These are phyloP conservation scores for Drosophila pectinifera DNA, from an alignment of 1,140 invertebrate genomes.

Conservation along the genomic window DNA sequence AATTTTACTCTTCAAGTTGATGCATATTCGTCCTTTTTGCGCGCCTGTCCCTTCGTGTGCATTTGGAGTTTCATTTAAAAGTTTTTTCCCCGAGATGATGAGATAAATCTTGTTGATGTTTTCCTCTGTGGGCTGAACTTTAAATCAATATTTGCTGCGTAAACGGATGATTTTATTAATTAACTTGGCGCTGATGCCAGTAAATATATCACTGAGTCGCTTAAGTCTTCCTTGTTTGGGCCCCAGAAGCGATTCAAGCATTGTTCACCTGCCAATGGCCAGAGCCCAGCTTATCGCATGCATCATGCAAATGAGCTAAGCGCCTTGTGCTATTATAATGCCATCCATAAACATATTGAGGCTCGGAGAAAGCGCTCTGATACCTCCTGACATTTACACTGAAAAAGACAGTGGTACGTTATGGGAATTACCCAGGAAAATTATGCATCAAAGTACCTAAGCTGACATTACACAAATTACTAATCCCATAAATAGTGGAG, in stretches of 20 bases:
- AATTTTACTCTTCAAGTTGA: conserved; percentile 34
- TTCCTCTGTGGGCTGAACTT: conserved; percentile 13
- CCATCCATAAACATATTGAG: conserved; percentile 10
- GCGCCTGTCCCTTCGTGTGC: conserved; percentile 1
- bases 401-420: background rate
- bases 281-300: conserved; percentile 6
- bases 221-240: conserved; percentile 9
- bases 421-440: background rate
- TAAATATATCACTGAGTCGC: conserved; percentile 21
- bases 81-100: conserved; percentile 14
- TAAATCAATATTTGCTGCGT: conserved; percentile 56
- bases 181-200: conserved; percentile 26
- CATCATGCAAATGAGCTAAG: conserved; percentile 28
- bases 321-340: conserved; percentile 8
- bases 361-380: background rate
- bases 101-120: conserved; percentile 40
- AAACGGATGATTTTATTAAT: conserved; percentile 54
- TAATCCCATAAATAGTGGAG: background rate
- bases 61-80: conserved; percentile 60
- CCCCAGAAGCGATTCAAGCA: background rate
- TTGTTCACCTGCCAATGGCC: conserved; percentile 13
- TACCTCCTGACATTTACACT: background rate
- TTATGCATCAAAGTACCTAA: background rate
- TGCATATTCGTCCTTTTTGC: background rate
- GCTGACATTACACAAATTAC: background rate